These are phyloP conservation scores for Bubo blakistoni DNA, from an alignment of 2,113 vertebrate genomes.

Conservation along the genomic window DNA sequence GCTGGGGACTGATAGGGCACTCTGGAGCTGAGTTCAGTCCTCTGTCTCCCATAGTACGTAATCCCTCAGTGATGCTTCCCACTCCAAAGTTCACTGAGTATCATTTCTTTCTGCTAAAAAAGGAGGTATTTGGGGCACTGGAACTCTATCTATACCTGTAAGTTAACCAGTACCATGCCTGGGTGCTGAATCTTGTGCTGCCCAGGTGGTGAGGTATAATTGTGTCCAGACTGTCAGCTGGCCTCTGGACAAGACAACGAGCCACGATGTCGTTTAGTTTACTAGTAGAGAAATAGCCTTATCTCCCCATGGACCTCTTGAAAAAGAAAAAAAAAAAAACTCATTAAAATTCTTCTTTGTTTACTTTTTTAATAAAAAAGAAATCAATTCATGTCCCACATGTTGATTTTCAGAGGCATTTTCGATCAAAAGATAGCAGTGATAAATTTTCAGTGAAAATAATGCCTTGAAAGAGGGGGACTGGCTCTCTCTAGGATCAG, in stretches of 20 bases:
- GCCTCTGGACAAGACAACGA: neutral
- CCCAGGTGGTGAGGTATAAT: neutral
- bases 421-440: neutral
- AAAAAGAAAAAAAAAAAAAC: neutral
- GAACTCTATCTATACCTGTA: neutral
- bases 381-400: neutral
- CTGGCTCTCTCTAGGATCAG: neutral
- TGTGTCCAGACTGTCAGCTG: neutral
- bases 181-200: neutral
- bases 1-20: neutral
- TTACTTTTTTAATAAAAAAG: constrained; percentile 19
- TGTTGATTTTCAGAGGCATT: neutral
- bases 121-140: neutral
- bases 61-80: neutral
- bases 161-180: neutral
- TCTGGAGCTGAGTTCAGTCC: neutral
- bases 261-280: neutral
- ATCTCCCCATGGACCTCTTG: neutral
- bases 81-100: neutral
- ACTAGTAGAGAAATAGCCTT: constrained; percentile 9
- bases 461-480: neutral
- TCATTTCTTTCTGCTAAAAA: neutral
- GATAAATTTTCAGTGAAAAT: neutral
- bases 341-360: neutral
- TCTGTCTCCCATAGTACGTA: neutral